Base-by-base conservation (phyloP, 2,113 vertebrate genomes). In the Paramisgurnus dabryanus region DNA sequence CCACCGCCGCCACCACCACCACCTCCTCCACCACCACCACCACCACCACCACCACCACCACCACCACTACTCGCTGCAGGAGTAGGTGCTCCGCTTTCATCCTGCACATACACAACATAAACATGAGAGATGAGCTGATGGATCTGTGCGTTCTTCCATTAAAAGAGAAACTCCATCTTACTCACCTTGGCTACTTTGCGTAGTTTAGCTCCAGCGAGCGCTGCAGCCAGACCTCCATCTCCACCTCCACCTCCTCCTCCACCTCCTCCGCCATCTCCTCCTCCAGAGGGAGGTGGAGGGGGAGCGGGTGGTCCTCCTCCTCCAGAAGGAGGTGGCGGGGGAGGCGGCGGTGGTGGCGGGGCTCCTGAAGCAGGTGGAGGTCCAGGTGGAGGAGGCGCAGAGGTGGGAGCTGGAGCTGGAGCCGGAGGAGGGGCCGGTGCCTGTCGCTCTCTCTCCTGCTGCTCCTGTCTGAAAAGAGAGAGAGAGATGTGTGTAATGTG, bases 181-280 rank as follows among this genome's bases (percentile, higher is more conserved):
- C 67, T 91, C 78, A 96, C 96, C 93, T 95, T 96, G 78, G 93
- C 89, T 4, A 92, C 88, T 91, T 94, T 97, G 69, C 94, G 94
- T 57, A 98, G 95, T 90, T 96, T 98, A 15, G 96, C 95, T 45
- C 90, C 94, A 0, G 95, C 94, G 0, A 97, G 81, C 8, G 95
- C 95, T 5, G 94, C 93, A 0, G 94, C 95, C 83, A 96, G 87
- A 12, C 94, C 94, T 0, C 90, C 91, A 1, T 71, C 91, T 0
- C 87, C 85, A 0, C 82, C 85, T 5, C 82, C 73, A 0, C 86
- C 88, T 0, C 89, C 91, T 5, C 88, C 89, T n/a, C 89, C 84
- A 2, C 84, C 67, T 0, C 87, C 91, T 17, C 82, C 27, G 27
- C 27, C 27, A 34, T 34, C 84, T 70, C 78, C 80, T 66, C 87